Conservation (phyloP, 2,113 vertebrate species). For the Pitta sordida region DNA sequence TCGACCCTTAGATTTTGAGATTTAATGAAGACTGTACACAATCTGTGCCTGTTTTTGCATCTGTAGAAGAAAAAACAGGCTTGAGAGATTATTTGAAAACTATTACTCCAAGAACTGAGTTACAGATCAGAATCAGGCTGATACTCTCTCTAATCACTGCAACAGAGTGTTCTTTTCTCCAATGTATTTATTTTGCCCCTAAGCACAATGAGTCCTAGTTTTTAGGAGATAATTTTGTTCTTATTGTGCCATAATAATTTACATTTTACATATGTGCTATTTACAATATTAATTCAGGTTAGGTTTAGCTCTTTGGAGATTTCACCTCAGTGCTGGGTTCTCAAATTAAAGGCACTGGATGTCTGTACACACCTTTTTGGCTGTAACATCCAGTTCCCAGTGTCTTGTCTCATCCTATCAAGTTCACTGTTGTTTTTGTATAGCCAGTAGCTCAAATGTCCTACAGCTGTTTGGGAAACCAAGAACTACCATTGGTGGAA, state of each 20-base stretch:
- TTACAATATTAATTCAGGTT: neutral
- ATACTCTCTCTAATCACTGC: neutral
- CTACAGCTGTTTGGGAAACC: neutral
- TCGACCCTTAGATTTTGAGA: fast-evolving
- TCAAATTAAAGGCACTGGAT: neutral
- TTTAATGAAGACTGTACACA: neutral
- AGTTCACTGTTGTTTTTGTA: fast-evolving
- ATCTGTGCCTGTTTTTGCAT: neutral
- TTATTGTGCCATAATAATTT: neutral
- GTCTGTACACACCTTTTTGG: neutral
- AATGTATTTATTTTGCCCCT: neutral
- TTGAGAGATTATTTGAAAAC: neutral
- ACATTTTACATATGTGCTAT: neutral
- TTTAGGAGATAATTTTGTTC: neutral
- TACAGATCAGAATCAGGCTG: neutral
- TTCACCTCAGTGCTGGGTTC: neutral
- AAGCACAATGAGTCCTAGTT: neutral
- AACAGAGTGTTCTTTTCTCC: neutral
- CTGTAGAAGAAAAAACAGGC: neutral
- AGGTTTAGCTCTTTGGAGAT: neutral
- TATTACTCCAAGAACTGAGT: neutral
- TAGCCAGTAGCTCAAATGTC: neutral
- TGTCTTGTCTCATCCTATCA: neutral
- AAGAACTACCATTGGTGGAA: neutral
- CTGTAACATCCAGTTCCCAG: neutral